Base-by-base conservation (phyloP, 2,888 invertebrate genomes). In the Ceratothoa steindachneri region DNA sequence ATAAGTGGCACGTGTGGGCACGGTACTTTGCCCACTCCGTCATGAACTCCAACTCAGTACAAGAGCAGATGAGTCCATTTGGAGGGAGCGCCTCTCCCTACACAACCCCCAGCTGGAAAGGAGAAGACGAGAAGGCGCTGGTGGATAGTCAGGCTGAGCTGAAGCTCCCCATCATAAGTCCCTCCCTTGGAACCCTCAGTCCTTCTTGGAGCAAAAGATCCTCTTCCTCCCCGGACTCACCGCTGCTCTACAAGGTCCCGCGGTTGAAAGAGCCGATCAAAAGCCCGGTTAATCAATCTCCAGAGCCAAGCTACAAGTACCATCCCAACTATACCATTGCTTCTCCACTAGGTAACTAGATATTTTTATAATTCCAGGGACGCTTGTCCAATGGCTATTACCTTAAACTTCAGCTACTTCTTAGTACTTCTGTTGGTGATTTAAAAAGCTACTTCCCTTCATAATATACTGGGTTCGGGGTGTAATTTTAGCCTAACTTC, bases 151-250 rank as follows among this genome's bases (percentile, higher is more conserved):
- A 22, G n/a, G 12, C 19, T 1, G 60, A 60, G 19, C 12, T 60
- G 1, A 60, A 60, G 27, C 24, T 60, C 27, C 60, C 60, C 19
- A 24, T n/a, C 60, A 60, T 60, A 1, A 60, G 60, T 60, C 60
- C 60, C 24, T 60, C 60, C 22, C 24, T 60, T n/a, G 60, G 60
- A 60, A 60, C 60, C 22, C 12, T 24, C n/a, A 60, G 60, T 24
- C 60, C 60, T 24, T 60, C 60, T 24, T 60, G 60, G 60, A 60
- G 60, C 22, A 60, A 60, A 3, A 60, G 60, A 24, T 60, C 60
- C 1, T 60, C 60, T 24, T 60, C 60, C 2, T 60, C 60, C 12
- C 60, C 60, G 27, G 60, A 60, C 24, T 60, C 60, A 12, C 60
- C 60, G 1, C 12, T 60, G 60, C 27, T 60, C 27, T 60, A 60